These are phyloP conservation scores for Cricetomys ansorgei DNA, from an alignment of 2,113 vertebrate genomes.

Conservation along the genomic window DNA sequence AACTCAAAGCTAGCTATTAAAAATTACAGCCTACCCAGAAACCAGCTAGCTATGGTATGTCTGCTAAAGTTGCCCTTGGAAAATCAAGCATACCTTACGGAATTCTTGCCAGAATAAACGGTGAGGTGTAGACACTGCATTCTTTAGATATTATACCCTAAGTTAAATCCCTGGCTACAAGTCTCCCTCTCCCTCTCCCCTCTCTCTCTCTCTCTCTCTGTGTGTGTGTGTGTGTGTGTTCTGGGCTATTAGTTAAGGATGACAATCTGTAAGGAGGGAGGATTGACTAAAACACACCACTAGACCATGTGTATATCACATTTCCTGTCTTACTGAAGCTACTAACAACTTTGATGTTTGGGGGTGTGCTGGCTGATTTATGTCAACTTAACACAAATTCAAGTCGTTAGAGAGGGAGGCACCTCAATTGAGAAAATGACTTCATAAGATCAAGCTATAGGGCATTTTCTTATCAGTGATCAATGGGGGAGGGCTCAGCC, in stretches of 20 bases:
- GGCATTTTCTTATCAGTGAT: too few species aligned
- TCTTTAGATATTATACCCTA: not conserved
- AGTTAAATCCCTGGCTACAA: not conserved
- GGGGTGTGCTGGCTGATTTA: too few species aligned
- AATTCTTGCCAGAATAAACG: not conserved
- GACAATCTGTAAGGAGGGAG: not conserved
- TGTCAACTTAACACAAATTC: too few species aligned
- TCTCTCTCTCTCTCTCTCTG: too few species aligned
- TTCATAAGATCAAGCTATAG: too few species aligned
- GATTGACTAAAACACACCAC: rapidly evolving
- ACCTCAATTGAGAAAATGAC: too few species aligned
- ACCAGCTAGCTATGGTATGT: not conserved
- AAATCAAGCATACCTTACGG: not conserved
- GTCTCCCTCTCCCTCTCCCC: too few species aligned
- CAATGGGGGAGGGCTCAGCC: too few species aligned
- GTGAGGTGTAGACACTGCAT: not conserved
- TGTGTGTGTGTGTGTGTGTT: not conserved
- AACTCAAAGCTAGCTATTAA: not conserved
- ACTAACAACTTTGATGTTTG: not conserved
- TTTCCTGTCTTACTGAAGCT: not conserved
- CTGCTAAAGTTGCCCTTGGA: not conserved
- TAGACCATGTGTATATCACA: rapidly evolving
- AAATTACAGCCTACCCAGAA: not conserved
- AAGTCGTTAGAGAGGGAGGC: too few species aligned
- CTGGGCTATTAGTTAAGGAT: not conserved